Evolutionary conservation across 1,140 invertebrate species (phyloP).

Genomic region (Drosophila asahinai): DNA sequence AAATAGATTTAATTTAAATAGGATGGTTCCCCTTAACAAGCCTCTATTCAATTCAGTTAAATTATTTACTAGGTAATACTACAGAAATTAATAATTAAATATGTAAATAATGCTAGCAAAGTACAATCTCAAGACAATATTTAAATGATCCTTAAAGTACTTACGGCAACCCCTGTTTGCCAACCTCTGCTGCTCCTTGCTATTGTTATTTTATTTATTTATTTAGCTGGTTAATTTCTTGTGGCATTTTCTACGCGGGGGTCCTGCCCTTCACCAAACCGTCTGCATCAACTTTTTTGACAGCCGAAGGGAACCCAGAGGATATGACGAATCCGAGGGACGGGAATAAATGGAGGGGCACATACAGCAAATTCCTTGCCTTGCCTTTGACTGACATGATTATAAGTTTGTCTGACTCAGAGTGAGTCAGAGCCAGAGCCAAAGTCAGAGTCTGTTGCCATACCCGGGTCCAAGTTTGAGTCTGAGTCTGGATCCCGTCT

Average conservation of each 20-base stretch:
- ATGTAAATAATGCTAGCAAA: too few species aligned
- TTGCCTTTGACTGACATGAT: constrained; percentile 83
- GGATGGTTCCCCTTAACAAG: too few species aligned
- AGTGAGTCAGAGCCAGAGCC: constrained; percentile 25
- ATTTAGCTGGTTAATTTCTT: constrained; percentile 49
- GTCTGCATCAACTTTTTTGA: constrained; percentile 54
- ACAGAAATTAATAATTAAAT: too few species aligned
- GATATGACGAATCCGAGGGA: neutral
- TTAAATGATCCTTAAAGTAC: neutral
- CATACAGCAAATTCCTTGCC: constrained; percentile 58
- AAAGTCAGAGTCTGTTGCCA: constrained; percentile 24
- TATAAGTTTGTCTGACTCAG: constrained; percentile 75
- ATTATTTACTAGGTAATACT: neutral
- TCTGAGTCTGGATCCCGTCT: constrained; percentile 51
- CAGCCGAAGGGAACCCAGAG: constrained; percentile 11
- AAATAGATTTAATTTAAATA: too few species aligned
- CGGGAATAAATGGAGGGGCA: constrained; percentile 1
- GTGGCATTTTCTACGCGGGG: constrained; percentile 28
- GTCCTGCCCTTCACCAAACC: constrained; percentile 21
- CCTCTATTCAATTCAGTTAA: neutral
- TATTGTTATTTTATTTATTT: constrained; percentile 36
- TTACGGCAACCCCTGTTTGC: neutral
- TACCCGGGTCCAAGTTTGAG: constrained; percentile 10
- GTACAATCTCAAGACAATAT: too few species aligned
- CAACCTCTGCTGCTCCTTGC: neutral